These are phyloP conservation scores for Odocoileus hemionus DNA, from an alignment of 2,113 vertebrate genomes.

Conservation along the genomic window DNA sequence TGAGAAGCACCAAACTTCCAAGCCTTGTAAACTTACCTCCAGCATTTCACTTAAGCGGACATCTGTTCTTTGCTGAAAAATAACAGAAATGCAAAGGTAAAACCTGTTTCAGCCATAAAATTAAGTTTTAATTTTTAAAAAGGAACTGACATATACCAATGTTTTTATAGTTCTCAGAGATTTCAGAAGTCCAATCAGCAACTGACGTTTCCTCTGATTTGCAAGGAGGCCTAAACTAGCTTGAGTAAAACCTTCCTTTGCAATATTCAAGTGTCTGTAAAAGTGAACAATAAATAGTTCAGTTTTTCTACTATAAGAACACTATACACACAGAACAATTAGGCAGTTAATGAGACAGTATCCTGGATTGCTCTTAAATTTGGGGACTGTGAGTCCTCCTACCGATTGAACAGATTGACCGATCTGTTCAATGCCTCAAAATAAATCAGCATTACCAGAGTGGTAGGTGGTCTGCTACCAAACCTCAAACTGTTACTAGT, in stretches of 20 bases:
- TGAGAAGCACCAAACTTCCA: not conserved
- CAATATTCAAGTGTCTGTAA: slow-evolving; percentile 88
- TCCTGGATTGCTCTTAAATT: not conserved
- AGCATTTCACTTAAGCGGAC: slow-evolving; percentile 98
- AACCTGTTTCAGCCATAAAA: slow-evolving; percentile 15
- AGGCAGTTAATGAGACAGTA: not conserved
- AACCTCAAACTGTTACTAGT: not conserved
- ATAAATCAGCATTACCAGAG: not conserved
- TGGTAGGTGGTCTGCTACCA: not conserved
- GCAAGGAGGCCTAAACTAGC: slow-evolving; percentile 95
- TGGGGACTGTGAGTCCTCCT: not conserved
- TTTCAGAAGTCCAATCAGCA: slow-evolving; percentile 94
- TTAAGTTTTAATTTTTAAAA: slow-evolving; percentile 26
- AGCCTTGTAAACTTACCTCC: slow-evolving; percentile 85
- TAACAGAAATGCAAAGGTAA: slow-evolving; percentile 5
- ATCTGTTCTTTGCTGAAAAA: slow-evolving; percentile 96
- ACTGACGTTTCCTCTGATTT: slow-evolving; percentile 94
- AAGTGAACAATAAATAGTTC: slow-evolving; percentile 44
- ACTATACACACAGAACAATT: not conserved
- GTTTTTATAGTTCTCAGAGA: slow-evolving; percentile 99
- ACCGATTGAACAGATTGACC: not conserved
- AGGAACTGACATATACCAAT: slow-evolving; percentile 82
- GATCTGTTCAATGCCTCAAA: not conserved
- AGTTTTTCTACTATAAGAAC: slow-evolving; percentile 1
- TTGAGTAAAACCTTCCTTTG: slow-evolving; percentile 97